Conservation (phyloP, 1,140 invertebrate species). For the Meloidogyne chitwoodi region DNA sequence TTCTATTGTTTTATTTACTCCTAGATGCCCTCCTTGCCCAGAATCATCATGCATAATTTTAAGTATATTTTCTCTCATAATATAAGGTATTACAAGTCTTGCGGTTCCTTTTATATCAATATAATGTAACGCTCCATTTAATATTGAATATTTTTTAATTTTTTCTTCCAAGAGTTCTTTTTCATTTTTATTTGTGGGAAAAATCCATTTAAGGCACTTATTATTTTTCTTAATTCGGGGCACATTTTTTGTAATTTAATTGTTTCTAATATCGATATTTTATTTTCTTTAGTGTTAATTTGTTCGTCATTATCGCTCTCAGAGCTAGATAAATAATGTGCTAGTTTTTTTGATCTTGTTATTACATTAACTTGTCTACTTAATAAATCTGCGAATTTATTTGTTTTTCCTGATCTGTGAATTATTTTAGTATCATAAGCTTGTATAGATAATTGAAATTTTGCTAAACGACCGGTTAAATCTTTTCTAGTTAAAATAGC, state of each 20-base stretch:
- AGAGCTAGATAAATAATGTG: background rate
- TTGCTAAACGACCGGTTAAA: background rate
- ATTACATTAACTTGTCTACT: background rate
- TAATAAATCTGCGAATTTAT: background rate
- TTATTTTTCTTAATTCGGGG: background rate
- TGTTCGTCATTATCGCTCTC: background rate
- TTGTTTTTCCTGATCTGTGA: background rate
- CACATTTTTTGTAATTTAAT: background rate
- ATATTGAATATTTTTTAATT: background rate
- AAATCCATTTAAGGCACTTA: background rate
- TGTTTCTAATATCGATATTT: background rate
- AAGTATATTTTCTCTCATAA: background rate
- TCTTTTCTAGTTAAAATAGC: background rate
- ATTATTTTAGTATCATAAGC: background rate
- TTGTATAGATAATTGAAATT: background rate
- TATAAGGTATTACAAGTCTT: background rate
- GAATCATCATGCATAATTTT: background rate
- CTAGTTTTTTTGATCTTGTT: background rate
- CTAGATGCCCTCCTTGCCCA: background rate
- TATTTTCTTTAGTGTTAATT: background rate
- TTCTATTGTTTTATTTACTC: background rate
- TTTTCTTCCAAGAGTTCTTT: background rate
- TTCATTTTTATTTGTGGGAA: background rate
- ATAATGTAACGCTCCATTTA: background rate
- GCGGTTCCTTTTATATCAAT: background rate